A percentile compares a stretch with the other conserved stretches of the same genome.
These are phyloP conservation scores for Xestia ashworthii DNA, from an alignment of 2,888 invertebrate genomes.

Conservation along the genomic window DNA sequence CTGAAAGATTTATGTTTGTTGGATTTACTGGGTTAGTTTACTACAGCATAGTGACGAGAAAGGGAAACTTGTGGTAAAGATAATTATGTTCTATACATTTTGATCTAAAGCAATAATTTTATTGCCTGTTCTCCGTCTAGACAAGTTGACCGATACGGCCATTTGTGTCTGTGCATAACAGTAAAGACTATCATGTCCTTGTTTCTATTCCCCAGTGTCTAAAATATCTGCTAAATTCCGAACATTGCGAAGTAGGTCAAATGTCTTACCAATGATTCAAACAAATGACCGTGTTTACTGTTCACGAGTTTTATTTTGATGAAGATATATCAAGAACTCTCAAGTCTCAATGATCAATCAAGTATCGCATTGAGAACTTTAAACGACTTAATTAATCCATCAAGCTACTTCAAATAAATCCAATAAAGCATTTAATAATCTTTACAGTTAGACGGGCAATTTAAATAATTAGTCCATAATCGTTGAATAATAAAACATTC, in stretches of 20 bases:
- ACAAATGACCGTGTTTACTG: slow-evolving; percentile 28
- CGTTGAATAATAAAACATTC: slow-evolving; percentile 49
- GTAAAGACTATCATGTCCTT: slow-evolving; percentile 12
- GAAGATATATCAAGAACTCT: slow-evolving; percentile 22
- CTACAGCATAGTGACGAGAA: neutral
- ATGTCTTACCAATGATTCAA: slow-evolving; percentile 44
- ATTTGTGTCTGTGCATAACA: slow-evolving; percentile 32
- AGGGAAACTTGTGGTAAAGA: slow-evolving; percentile 12
- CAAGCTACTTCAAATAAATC: slow-evolving; percentile 42
- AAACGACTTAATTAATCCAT: slow-evolving; percentile 53
- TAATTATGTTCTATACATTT: neutral
- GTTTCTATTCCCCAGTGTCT: slow-evolving; percentile 25
- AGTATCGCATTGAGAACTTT: slow-evolving; percentile 38
- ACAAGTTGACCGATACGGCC: slow-evolving; percentile 31
- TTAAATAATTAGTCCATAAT: slow-evolving; percentile 65
- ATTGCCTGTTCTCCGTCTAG: slow-evolving; percentile 39
- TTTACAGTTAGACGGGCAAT: slow-evolving; percentile 54
- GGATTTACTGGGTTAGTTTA: slow-evolving; percentile 2
- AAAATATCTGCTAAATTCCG: slow-evolving; percentile 21
- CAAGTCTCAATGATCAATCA: slow-evolving; percentile 34
- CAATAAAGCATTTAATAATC: slow-evolving; percentile 49
- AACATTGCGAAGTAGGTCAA: slow-evolving; percentile 42
- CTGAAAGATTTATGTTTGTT: slow-evolving; percentile 5
- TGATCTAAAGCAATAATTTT: slow-evolving; percentile 21
- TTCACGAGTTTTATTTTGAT: slow-evolving; percentile 24